Evolutionary conservation across 2,888 invertebrate genomes (phyloP), one percentile per base, ranked within the genome.

Genomic region (Muscina levida): DNA sequence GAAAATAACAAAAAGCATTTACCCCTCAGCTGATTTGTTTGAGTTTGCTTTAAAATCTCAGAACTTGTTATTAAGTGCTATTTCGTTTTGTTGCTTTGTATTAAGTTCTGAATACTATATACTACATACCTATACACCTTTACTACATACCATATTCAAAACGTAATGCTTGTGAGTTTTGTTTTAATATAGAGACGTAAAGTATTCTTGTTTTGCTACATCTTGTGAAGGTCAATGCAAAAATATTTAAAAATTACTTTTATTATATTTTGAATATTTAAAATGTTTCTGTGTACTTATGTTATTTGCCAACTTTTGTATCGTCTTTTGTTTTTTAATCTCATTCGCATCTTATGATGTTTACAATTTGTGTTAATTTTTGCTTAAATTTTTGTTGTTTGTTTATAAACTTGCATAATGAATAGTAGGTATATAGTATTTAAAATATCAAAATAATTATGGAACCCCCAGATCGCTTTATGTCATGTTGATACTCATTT

Each of bases 191-290:
- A 22, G 1, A 22, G 6, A 15, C 6, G 11, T 11, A 51, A 51
- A 6, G 15, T 44, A 2, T 5, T 48, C 48, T 48, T 8, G 51
- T 51, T 19, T 51, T 17, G 22, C 51, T 31, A 31, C 4, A 51
- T 51, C 19, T 19, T 22, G 31, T 57, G 57, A 57, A 57, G 57
- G 57, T 57, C 57, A 57, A 57, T 57, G 57, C 31, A 31, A 57
- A 57, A 57, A 26, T 13, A 26, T 2, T 24, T 56, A 57, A 19
- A 51, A 19, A n/a, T 22, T n/a, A 15, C n/a, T 57, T 13, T 57
- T 15, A 46, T 46, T 6, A 13, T 13, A 1, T 46, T 46, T 15
- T 15, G 46, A 46, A 46, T 46, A 1, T 46, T 15, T 46, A 2
- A 46, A 15, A 15, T 46, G 13, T 46, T 22, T 3, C 8, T 31